Conservation (phyloP, 2,113 vertebrate species). For the Actinemys pallida region DNA sequence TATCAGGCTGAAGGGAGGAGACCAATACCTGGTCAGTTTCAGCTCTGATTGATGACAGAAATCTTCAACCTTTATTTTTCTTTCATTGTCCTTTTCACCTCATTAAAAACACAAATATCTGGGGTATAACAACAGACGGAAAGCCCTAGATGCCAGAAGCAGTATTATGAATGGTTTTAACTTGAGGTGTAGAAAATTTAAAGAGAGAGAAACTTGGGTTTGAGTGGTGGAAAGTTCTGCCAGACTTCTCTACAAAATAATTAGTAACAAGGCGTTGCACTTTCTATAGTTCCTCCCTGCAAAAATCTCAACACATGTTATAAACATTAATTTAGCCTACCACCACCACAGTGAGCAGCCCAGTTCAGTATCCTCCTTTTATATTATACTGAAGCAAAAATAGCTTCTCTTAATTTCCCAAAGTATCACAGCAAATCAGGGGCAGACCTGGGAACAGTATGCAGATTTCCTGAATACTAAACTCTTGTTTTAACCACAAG, state of each 20-base stretch:
- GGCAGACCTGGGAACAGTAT: background rate
- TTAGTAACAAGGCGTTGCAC: background rate
- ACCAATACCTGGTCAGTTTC: constrained; percentile 33
- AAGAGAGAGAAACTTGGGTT: background rate
- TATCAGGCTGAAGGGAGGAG: background rate
- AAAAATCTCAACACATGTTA: background rate
- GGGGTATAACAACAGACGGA: background rate
- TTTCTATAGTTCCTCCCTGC: background rate
- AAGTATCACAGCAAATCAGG: background rate
- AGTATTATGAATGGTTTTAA: background rate
- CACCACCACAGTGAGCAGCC: background rate
- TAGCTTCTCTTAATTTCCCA: background rate
- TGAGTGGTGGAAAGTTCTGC: background rate
- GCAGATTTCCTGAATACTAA: background rate
- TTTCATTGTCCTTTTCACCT: constrained; percentile 26
- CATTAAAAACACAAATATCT: background rate
- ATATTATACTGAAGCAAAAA: background rate
- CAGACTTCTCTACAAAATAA: background rate
- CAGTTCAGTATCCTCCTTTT: background rate
- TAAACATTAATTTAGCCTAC: background rate
- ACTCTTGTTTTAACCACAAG: background rate
- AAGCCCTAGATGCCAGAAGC: background rate
- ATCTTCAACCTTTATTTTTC: constrained; percentile 20
- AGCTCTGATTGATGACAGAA: constrained; percentile 18
- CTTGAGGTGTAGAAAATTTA: background rate